A percentile compares a stretch with the other conserved stretches of the same genome.
These are phyloP conservation scores for Autographa gamma DNA, from an alignment of 2,888 invertebrate species.

Conservation along the genomic window DNA sequence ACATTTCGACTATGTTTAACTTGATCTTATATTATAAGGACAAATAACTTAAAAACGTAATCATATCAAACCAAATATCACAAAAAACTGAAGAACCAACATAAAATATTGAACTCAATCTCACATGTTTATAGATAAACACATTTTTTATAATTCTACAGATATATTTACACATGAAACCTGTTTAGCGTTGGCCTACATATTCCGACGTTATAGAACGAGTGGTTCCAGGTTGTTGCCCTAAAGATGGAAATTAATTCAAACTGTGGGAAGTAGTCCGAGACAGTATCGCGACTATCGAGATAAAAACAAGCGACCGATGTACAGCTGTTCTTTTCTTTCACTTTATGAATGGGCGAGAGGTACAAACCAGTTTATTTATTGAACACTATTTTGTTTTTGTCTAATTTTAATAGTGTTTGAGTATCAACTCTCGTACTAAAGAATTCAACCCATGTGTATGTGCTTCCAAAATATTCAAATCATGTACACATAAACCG, in stretches of 20 bases:
- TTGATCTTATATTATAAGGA: neutral
- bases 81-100: constrained; percentile 16
- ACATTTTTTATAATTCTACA: constrained; percentile 34
- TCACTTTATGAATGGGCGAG: constrained; percentile 73
- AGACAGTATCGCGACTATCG: constrained; percentile 66
- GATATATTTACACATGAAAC: constrained; percentile 33
- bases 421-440: too few species aligned
- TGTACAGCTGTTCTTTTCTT: constrained; percentile 75
- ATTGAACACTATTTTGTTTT: neutral
- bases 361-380: constrained; percentile 50
- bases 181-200: constrained; percentile 48
- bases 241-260: constrained; percentile 70
- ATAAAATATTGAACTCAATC: constrained; percentile 13
- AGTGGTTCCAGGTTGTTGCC: constrained; percentile 73
- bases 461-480: neutral
- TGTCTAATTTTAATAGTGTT: too few species aligned
- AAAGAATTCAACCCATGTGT: too few species aligned
- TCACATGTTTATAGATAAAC: constrained; percentile 18
- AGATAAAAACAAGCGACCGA: constrained; percentile 60
- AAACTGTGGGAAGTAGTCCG: constrained; percentile 83
- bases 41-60: neutral
- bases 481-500: neutral
- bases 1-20: neutral
- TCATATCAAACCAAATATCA: neutral
- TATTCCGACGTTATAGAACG: constrained; percentile 38